phyloP scores from a whole-genome alignment of 2,797 vertebrate species.

The Paguma larvata region DNA sequence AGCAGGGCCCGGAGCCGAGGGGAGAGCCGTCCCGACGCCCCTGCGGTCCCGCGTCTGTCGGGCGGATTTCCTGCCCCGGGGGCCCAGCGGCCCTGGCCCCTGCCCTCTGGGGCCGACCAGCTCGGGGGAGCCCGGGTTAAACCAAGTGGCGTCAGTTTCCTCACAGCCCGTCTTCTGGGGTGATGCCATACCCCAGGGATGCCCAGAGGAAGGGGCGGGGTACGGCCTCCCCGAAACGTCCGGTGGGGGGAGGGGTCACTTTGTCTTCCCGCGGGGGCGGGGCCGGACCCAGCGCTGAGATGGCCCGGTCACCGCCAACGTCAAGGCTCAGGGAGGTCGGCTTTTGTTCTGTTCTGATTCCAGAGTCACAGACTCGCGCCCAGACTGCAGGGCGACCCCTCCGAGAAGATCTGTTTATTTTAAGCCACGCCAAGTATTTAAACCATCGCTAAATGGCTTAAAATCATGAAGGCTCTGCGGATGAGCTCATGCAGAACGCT shows the following conservation, averaged over 20 bases:
- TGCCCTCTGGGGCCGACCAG: accelerated
- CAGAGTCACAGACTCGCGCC: background rate
- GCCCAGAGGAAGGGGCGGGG: background rate
- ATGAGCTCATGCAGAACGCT: background rate
- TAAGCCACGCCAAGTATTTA: constrained; percentile 77
- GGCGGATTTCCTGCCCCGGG: accelerated
- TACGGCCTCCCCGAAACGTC: background rate
- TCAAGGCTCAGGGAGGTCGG: background rate
- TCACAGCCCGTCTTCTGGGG: accelerated
- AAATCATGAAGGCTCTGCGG: constrained; percentile 56
- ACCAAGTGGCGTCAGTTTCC: accelerated
- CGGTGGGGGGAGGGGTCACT: background rate
- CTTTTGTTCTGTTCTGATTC: background rate
- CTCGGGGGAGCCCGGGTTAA: background rate
- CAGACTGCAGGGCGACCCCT: background rate
- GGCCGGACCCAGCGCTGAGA: accelerated
- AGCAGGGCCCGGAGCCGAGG: accelerated
- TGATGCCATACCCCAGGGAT: accelerated
- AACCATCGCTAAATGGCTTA: constrained; percentile 59
- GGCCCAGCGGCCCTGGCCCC: accelerated
- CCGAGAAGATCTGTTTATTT: constrained; percentile 70
- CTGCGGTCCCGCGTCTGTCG: accelerated
- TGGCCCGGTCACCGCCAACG: accelerated
- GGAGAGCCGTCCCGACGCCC: background rate
- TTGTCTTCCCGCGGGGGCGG: background rate